Evolutionary conservation across 2,113 vertebrate species (phyloP), one percentile per base, ranked within the genome.

Genomic region (Delphinus delphis): DNA sequence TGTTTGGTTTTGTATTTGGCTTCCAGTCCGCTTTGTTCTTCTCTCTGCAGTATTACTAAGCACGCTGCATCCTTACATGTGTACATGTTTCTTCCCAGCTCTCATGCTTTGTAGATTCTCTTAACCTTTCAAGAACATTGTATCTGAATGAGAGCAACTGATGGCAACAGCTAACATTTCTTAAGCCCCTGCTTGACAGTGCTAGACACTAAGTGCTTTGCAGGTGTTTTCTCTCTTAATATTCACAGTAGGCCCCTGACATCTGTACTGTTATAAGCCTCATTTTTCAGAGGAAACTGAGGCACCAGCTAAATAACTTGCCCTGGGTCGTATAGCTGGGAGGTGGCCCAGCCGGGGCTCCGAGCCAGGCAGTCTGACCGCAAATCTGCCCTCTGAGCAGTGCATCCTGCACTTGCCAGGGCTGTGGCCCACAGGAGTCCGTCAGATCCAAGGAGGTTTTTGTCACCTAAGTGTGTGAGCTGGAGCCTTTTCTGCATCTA

Each of bases 131-230:
- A 73, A 62, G 68, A 85, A 38, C 38, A 15, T 67, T 71, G 6
- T 89, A 21, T 77, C 44, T 90, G 80, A 96, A 79, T 55, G 70
- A 95, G 67, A 92, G 8, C 79, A 86, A 23, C 68, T 86, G 79
- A 63, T 38, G 41, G 62, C 47, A 65, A 38, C 31, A 63, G 50
- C 25, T 62, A 88, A 62, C 67, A 21, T 55, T 74, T 91, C 20
- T 20, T 36, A 86, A 77, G 36, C 41, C 23, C 62, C 26, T 41
- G 31, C 17, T 65, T 58, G 31, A 20, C 36, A 44, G n/a, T 44
- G 8, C 26, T 76, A 62, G 65, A 36, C 8, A 21, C 26, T 55
- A 12, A 41, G 84, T 63, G 81, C 38, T 80, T 67, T 63, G 36
- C 31, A 41, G 38, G 20, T 41, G 11, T 96, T 92, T 65, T 65